These are phyloP conservation scores for Zaprionus ornatus DNA, from an alignment of 1,140 invertebrate genomes.

Conservation along the genomic window DNA sequence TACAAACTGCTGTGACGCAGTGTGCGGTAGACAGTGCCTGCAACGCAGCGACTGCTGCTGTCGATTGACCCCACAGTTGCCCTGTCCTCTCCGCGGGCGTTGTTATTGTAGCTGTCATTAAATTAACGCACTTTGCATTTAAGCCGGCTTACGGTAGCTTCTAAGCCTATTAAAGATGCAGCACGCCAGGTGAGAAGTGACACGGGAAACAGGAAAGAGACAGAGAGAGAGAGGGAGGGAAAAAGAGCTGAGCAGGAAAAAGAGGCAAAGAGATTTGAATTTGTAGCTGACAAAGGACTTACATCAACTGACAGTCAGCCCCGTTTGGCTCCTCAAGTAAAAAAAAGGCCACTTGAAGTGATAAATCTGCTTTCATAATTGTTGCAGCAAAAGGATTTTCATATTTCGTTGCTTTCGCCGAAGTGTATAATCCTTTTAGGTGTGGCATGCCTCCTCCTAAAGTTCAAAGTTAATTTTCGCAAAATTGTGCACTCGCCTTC, in stretches of 20 bases:
- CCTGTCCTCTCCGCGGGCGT: neutral
- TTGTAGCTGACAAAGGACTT: conserved; percentile 19
- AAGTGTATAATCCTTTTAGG: neutral
- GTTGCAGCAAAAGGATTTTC: conserved; percentile 6
- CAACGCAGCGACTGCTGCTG: neutral
- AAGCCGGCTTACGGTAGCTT: conserved; percentile 49
- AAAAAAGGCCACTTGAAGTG: conserved; percentile 11
- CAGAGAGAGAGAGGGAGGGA: neutral
- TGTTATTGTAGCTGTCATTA: conserved; percentile 59
- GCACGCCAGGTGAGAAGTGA: conserved; percentile 18
- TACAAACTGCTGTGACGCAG: conserved; percentile 13
- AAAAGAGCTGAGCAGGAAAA: neutral
- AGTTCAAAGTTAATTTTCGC: neutral
- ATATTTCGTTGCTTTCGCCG: neutral
- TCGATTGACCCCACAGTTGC: neutral
- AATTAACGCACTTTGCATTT: conserved; percentile 70
- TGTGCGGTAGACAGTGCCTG: conserved; percentile 17
- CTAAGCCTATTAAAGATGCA: conserved; percentile 62
- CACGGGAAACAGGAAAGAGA: conserved; percentile 3
- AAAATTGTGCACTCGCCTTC: neutral
- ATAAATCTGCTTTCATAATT: conserved; percentile 25
- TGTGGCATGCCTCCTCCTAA: no score
- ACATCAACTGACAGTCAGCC: conserved; percentile 1
- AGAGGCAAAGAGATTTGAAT: conserved; percentile 9
- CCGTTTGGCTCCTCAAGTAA: neutral